A percentile compares a stretch with the other conserved stretches of the same genome.
Conservation (phyloP, 1,140 invertebrate genomes). For the Drosophila ficusphila region DNA sequence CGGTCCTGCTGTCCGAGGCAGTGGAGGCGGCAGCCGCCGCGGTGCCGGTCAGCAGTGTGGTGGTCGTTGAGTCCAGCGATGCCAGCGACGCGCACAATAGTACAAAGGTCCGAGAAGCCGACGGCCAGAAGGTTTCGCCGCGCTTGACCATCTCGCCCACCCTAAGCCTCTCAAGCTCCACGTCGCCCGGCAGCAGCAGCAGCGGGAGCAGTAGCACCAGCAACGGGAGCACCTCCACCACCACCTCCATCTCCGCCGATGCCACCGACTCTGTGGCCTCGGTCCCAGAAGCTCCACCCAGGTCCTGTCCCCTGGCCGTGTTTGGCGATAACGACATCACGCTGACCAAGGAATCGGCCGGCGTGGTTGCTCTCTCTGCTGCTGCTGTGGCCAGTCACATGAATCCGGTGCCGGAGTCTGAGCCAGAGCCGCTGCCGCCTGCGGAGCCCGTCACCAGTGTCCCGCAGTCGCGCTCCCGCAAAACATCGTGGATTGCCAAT, state of each 20-base stretch:
- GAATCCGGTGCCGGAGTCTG: slow-evolving; percentile 2
- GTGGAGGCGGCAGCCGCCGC: slow-evolving; percentile 26
- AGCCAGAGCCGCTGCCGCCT: slow-evolving; percentile 42
- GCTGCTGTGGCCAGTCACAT: slow-evolving; percentile 12
- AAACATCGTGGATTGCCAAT: slow-evolving; percentile 86
- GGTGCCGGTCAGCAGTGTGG: slow-evolving; percentile 13
- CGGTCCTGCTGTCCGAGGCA: slow-evolving; percentile 34
- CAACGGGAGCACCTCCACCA: slow-evolving; percentile 13
- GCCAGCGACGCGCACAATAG: slow-evolving; percentile 33
- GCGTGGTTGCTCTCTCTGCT: slow-evolving; percentile 52
- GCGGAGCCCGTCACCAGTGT: slow-evolving; percentile 31
- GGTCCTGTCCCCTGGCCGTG: slow-evolving; percentile 70
- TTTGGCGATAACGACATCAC: slow-evolving; percentile 81
- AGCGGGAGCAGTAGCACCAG: slow-evolving; percentile 18
- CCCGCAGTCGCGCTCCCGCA: slow-evolving; percentile 80
- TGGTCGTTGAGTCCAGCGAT: background rate
- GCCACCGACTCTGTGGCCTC: slow-evolving; percentile 25
- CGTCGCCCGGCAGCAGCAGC: slow-evolving; percentile 49
- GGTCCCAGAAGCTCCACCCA: slow-evolving; percentile 1
- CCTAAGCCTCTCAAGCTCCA: slow-evolving; percentile 61
- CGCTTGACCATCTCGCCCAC: slow-evolving; percentile 50
- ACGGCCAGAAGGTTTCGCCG: slow-evolving; percentile 10
- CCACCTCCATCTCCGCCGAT: slow-evolving; percentile 29
- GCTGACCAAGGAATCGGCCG: slow-evolving; percentile 72
- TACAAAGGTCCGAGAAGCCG: slow-evolving; percentile 48